phyloP scores from a whole-genome alignment of 2,888 invertebrate genomes.

The Galeruca laticollis region DNA sequence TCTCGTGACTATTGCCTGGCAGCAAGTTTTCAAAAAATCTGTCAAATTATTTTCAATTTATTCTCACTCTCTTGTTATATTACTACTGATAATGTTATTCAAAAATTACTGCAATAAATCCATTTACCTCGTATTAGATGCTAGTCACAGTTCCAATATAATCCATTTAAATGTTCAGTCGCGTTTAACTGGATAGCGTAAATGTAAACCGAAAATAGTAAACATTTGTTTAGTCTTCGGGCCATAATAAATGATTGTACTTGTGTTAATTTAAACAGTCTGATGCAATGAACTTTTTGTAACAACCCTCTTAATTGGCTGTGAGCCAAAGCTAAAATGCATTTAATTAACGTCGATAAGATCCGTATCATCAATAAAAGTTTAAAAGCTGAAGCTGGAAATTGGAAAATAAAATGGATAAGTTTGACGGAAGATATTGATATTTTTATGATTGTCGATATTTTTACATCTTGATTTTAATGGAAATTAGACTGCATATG shows the following conservation, averaged over 20 bases:
- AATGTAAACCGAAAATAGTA: constrained; percentile 32
- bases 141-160: not conserved
- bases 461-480: too few relatives aligned
- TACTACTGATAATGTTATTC: too few relatives aligned
- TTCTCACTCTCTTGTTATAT: too few relatives aligned
- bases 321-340: constrained; percentile 37
- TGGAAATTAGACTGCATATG: too few relatives aligned
- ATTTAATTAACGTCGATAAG: constrained; percentile 30
- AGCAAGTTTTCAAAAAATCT: too few relatives aligned
- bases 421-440: not conserved
- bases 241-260: constrained; percentile 24
- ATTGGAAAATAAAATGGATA: not conserved
- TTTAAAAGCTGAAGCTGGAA: not conserved
- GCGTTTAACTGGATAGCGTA: constrained; percentile 3
- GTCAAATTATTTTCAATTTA: too few relatives aligned
- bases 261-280: constrained; percentile 23
- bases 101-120: not conserved
- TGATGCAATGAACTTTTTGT: constrained; percentile 7
- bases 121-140: not conserved
- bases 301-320: constrained; percentile 36
- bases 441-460: not conserved
- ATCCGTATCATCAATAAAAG: not conserved
- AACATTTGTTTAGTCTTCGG: constrained; percentile 32
- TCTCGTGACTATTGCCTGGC: too few relatives aligned
- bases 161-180: not conserved